Evolutionary conservation across 2,113 vertebrate genomes (phyloP).

Genomic region (Bos taurus): DNA sequence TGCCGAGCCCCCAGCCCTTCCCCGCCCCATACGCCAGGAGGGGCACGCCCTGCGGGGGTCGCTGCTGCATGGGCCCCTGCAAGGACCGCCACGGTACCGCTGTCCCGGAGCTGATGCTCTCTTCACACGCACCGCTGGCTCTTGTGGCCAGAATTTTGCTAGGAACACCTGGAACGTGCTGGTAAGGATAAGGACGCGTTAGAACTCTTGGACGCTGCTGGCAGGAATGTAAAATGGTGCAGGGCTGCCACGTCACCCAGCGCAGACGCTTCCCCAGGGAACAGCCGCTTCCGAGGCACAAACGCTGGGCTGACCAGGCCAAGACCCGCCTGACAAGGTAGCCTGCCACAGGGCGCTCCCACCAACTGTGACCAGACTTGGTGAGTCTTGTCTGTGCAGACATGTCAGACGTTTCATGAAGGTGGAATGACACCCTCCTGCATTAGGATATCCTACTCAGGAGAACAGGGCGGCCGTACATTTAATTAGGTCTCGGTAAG

Average conservation of each 20-base stretch:
- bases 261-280: rapidly evolving
- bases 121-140: background rate
- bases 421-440: background rate
- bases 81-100: rapidly evolving
- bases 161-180: background rate
- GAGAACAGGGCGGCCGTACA: background rate
- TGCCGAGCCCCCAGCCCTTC: background rate
- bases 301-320: background rate
- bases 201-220: background rate
- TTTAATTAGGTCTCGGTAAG: background rate
- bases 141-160: background rate
- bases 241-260: rapidly evolving
- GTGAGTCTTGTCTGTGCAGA: background rate
- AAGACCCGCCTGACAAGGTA: background rate
- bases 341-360: rapidly evolving
- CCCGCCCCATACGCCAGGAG: background rate
- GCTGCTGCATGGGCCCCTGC: background rate
- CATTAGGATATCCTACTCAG: background rate
- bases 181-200: background rate
- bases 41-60: rapidly evolving
- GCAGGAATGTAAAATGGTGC: background rate
- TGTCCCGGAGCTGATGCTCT: rapidly evolving
- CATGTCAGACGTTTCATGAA: rapidly evolving
- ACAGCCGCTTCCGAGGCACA: background rate
- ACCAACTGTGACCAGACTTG: rapidly evolving